Conservation (phyloP, 2,113 vertebrate species). For the Cyanistes caeruleus region DNA sequence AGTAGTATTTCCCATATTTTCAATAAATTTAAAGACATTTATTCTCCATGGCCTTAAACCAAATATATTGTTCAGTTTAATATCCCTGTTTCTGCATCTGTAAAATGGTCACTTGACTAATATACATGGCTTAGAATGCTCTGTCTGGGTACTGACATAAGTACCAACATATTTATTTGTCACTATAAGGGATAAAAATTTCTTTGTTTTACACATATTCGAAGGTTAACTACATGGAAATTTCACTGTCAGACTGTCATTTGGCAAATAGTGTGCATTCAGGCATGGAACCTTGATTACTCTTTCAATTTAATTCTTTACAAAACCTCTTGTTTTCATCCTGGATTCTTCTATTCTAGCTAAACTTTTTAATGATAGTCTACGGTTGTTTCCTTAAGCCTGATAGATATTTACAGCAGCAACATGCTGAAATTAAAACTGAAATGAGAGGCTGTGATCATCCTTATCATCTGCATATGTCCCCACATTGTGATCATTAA, state of each 20-base stretch:
- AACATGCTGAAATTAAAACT: slow-evolving; percentile 26
- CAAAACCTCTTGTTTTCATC: background rate
- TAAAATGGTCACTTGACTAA: background rate
- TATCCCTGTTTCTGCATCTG: background rate
- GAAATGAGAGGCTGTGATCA: slow-evolving; percentile 34
- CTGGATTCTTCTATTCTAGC: background rate
- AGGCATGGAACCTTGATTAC: background rate
- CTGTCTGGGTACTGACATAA: background rate
- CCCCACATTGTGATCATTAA: slow-evolving; percentile 8
- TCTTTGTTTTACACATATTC: background rate
- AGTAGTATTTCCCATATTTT: background rate
- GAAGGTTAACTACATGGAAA: background rate
- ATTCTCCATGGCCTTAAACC: background rate
- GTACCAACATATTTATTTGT: background rate
- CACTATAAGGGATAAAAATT: background rate
- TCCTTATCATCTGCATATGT: slow-evolving; percentile 28
- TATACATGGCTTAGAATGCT: background rate
- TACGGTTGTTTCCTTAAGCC: slow-evolving; percentile 3
- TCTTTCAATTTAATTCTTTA: background rate
- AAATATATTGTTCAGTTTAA: background rate
- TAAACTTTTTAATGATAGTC: background rate
- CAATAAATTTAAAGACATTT: background rate
- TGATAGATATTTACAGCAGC: slow-evolving; percentile 5
- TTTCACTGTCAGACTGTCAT: background rate
- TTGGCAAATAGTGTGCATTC: background rate